Percentiles rank a stretch among this genome's conserved stretches.
Evolutionary conservation across 2,888 invertebrate genomes (phyloP).

Genomic region (Psylliodes chrysocephalus): DNA sequence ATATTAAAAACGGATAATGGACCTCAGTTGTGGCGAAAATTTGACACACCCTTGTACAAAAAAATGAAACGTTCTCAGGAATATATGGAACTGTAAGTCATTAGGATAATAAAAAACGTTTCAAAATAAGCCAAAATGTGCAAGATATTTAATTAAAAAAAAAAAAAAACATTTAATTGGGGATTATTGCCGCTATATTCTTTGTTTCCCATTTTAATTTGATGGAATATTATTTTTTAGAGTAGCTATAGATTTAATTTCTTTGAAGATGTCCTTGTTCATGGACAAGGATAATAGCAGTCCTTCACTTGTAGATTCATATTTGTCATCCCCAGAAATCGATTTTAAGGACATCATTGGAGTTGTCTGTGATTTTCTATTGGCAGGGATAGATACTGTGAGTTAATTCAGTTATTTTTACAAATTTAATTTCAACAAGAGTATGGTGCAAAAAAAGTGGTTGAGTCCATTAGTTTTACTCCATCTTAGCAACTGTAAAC

Average conservation of each 20-base stretch:
- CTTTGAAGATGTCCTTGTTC: constrained; percentile 68
- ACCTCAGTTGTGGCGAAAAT: constrained; percentile 74
- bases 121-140: no score
- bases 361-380: constrained; percentile 83
- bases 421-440: no score
- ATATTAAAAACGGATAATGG: constrained; percentile 78
- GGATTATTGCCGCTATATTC: no score
- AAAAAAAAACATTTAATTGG: no score
- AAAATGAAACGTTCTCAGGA: constrained; percentile 75
- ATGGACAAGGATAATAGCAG: constrained; percentile 56
- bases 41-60: constrained; percentile 78
- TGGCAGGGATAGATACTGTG: constrained; percentile 90
- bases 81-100: constrained; percentile 74
- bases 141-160: no score
- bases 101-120: no score
- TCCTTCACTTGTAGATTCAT: constrained; percentile 70
- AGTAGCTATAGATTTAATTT: constrained; percentile 73
- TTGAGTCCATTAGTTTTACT: no score
- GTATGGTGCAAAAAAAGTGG: no score
- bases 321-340: constrained; percentile 75
- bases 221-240: constrained; percentile 64
- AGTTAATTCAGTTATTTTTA: constrained; percentile 53
- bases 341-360: constrained; percentile 84
- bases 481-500: no score
- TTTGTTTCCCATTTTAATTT: no score